Percentiles rank a stretch among this genome's conserved stretches.
These are phyloP conservation scores for Holothuria scabra DNA, from an alignment of 53 echinoderm and acorn worm genomes.

Conservation along the genomic window DNA sequence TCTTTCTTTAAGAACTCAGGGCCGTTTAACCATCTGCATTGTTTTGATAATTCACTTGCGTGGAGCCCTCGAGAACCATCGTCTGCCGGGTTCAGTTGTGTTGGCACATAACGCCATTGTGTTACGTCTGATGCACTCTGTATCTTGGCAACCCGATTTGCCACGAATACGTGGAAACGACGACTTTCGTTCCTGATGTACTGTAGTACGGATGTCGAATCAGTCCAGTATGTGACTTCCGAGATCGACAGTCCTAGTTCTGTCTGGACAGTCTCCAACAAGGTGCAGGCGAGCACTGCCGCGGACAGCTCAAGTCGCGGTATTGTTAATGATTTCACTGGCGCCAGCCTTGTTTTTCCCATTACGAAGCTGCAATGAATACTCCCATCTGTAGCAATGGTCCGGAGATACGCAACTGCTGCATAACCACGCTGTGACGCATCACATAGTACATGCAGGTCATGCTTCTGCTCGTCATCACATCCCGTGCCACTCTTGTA, in stretches of 20 bases:
- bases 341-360: constrained; percentile 43
- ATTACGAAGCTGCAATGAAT: constrained; percentile 38
- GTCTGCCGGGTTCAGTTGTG: constrained; percentile 61
- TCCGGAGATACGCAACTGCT: too few relatives aligned
- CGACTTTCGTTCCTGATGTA: constrained; percentile 55
- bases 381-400: background rate
- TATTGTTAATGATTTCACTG: constrained; percentile 18
- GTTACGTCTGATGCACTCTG: constrained; percentile 37
- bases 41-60: constrained; percentile 16
- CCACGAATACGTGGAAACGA: constrained; percentile 66
- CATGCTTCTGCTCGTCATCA: background rate
- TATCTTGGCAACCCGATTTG: constrained; percentile 59
- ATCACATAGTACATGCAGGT: constrained; percentile 57
- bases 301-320: constrained; percentile 61
- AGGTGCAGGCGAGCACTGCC: constrained; percentile 52
- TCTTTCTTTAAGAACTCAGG: constrained; percentile 56
- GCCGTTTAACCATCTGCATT: constrained; percentile 50
- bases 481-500: constrained; percentile 4
- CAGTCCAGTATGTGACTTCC: constrained; percentile 10
- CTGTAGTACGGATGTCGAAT: too few relatives aligned
- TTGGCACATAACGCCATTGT: constrained; percentile 63
- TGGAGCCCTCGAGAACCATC: constrained; percentile 42
- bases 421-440: too few relatives aligned
- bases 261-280: background rate
- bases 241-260: constrained; percentile 24